Evolutionary conservation across 2,888 invertebrate genomes (phyloP).

Genomic region (Allophyes oxyacanthae): DNA sequence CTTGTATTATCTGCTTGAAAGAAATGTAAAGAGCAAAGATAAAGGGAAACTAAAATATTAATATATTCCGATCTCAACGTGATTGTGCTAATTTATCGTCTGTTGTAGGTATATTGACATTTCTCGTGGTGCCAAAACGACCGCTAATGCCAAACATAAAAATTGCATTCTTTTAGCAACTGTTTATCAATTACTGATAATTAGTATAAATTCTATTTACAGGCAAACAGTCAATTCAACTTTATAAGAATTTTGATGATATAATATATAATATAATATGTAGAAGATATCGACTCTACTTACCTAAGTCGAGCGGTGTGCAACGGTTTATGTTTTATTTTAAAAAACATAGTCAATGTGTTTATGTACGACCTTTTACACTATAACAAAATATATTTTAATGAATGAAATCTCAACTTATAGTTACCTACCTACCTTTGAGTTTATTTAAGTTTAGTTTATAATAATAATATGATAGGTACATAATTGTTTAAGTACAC

Average conservation of each 20-base stretch:
- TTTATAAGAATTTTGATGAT: conserved; percentile 43
- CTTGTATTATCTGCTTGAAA: not conserved
- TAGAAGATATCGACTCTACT: conserved; percentile 5
- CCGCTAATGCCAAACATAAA: conserved; percentile 36
- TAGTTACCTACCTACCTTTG: conserved; percentile 60
- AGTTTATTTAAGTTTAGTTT: conserved; percentile 58
- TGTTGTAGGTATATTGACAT: conserved; percentile 36
- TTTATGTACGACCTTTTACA: conserved; percentile 22
- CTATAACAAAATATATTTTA: conserved; percentile 27
- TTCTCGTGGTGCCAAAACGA: conserved; percentile 63
- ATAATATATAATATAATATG: not conserved
- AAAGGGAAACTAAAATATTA: conserved; percentile 28
- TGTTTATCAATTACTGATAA: conserved; percentile 22
- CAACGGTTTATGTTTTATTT: conserved; percentile 20
- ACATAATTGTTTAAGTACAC: conserved; percentile 55
- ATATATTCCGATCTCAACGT: conserved; percentile 48
- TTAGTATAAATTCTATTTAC: conserved; percentile 45
- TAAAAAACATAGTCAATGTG: conserved; percentile 8
- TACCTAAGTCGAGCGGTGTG: conserved; percentile 22
- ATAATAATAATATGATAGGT: conserved; percentile 49
- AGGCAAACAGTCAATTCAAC: conserved; percentile 61
- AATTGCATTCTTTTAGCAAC: conserved; percentile 23
- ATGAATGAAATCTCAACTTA: conserved; percentile 60
- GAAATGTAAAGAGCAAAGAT: conserved; percentile 16
- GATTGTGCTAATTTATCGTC: conserved; percentile 29